A percentile compares a stretch with the other conserved stretches of the same genome.
These are phyloP conservation scores for Odontesthes bonariensis DNA, from an alignment of 2,113 vertebrate species.

Conservation along the genomic window DNA sequence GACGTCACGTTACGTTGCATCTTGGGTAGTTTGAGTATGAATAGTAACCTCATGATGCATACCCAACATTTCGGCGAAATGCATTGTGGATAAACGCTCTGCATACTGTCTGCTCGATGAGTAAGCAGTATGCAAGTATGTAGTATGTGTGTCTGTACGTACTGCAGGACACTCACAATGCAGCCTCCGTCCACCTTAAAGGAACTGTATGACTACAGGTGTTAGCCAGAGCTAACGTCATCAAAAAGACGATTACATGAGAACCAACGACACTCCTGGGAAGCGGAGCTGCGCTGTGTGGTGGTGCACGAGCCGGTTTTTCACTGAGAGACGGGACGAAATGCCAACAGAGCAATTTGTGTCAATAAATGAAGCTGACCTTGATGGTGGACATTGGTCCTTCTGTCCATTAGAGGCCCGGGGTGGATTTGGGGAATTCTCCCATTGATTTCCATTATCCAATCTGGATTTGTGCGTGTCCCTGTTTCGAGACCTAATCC, in stretches of 20 bases:
- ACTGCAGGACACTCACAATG: no score
- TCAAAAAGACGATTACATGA: no score
- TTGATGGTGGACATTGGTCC: neutral
- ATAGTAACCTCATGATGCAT: no score
- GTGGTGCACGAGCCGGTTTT: no score
- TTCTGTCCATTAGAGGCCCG: slow-evolving; percentile 22
- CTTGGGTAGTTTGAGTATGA: no score
- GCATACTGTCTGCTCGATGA: no score
- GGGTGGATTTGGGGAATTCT: slow-evolving; percentile 31
- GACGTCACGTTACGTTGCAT: no score
- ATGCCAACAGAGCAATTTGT: slow-evolving; percentile 9
- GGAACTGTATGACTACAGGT: neutral
- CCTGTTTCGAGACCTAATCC: slow-evolving; percentile 47
- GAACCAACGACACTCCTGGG: neutral
- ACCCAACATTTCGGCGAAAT: no score
- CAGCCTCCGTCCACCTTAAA: neutral
- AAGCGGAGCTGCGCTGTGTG: neutral
- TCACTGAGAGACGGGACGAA: no score
- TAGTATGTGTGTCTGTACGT: no score
- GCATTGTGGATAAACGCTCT: no score
- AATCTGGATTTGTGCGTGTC: slow-evolving; percentile 32
- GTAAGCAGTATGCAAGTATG: no score
- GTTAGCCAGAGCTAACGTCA: neutral
- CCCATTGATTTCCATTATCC: slow-evolving; percentile 44
- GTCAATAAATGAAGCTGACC: slow-evolving; percentile 14